A percentile compares a stretch with the other conserved stretches of the same genome.
phyloP scores from a whole-genome alignment of 1,140 invertebrate species.

The Lineus longissimus region DNA sequence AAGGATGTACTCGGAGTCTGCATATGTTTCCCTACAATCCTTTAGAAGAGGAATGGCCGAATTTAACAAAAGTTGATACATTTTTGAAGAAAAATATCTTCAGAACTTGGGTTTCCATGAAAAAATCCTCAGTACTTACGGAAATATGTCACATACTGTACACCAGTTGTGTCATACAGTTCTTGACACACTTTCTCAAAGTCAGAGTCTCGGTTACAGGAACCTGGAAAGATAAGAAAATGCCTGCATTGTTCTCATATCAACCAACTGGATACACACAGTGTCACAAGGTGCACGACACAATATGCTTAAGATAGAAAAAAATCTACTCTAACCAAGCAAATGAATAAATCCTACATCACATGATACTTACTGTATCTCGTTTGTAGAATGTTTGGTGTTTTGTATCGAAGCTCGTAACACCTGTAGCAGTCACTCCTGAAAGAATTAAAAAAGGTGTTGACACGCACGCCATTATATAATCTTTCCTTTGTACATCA shows the following conservation, averaged over 20 bases:
- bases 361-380: slow-evolving; percentile 36
- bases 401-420: slow-evolving; percentile 37
- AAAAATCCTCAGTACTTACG: background rate
- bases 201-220: background rate
- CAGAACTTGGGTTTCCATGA: background rate
- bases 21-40: no score
- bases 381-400: slow-evolving; percentile 37
- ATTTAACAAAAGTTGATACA: no score
- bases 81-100: no score
- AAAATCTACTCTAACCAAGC: no score
- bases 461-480: no score
- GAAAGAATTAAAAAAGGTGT: slow-evolving; percentile 7
- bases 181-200: background rate
- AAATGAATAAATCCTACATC: no score
- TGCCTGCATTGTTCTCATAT: background rate
- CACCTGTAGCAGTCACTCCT: slow-evolving; percentile 28
- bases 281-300: no score
- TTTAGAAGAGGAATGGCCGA: no score
- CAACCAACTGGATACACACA: no score
- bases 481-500: no score
- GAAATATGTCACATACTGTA: background rate
- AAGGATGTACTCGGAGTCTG: no score
- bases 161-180: background rate
- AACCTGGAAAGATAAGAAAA: background rate
- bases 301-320: no score